Conservation (phyloP, 2,113 vertebrate genomes). For the Crotalus horridus region DNA sequence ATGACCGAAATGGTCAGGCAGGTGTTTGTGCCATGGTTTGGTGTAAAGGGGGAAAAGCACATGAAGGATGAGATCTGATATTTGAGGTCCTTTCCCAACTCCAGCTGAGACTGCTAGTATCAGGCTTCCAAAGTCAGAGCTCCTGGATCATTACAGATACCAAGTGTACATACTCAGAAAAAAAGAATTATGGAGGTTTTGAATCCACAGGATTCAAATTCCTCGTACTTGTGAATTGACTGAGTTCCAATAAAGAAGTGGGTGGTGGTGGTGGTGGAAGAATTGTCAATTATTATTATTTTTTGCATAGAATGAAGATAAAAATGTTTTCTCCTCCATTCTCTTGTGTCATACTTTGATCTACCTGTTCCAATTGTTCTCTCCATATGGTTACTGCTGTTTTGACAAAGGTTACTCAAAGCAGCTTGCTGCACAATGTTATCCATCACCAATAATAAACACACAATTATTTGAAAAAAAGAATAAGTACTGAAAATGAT, state of each 20-base stretch:
- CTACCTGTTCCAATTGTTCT: not conserved
- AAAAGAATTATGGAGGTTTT: not conserved
- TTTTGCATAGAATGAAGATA: not conserved
- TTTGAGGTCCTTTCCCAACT: not conserved
- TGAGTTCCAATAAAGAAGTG: not conserved
- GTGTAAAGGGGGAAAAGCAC: not conserved
- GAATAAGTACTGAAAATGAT: not conserved
- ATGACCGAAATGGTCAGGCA: not conserved
- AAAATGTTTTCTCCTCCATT: slow-evolving; percentile 45
- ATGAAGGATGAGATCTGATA: not conserved
- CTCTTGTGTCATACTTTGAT: slow-evolving; percentile 23
- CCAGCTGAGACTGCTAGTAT: not conserved
- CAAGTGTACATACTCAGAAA: not conserved
- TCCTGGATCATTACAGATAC: not conserved
- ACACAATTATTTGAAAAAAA: not conserved
- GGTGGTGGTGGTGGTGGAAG: not conserved
- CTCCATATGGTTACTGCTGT: slow-evolving; percentile 22
- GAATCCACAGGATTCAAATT: not conserved
- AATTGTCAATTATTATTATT: not conserved
- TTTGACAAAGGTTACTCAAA: not conserved
- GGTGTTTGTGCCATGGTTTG: not conserved
- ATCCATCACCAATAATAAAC: not conserved
- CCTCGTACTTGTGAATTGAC: not conserved
- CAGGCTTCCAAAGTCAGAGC: not conserved
- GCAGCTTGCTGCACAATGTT: not conserved